Evolutionary conservation across 2,888 invertebrate genomes (phyloP), one percentile per base, ranked within the genome.

Genomic region (Hololepta plana): DNA sequence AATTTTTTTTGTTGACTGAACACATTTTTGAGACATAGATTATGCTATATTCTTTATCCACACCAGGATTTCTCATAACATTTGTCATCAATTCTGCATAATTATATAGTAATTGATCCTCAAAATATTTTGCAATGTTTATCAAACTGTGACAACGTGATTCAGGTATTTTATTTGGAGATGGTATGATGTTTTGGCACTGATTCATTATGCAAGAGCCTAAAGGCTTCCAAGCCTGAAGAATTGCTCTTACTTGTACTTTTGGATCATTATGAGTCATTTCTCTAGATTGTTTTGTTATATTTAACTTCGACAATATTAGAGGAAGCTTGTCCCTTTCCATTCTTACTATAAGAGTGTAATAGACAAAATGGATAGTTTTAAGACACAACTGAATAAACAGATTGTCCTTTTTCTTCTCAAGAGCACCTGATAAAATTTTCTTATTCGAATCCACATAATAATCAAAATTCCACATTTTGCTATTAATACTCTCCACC

Each of bases 311-410:
- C 23, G 74, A 68, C 11, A 77, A 68, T 41, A 87, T 74, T 12
- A 57, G 53, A 10, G 64, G 62, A 4, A 77, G 57, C 52, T 76
- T 77, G 12, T 73, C 71, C 41, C 71, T 75, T 38, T 84, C 80
- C 53, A 77, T 74, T 37, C 76, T 57, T 8, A 80, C 50, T 3
- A 70, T 64, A 29, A 93, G 64, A 1, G 75, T 76, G 31, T 90
- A 82, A 50, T 96, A 95, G 14, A 93, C 60, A 37, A 74, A 67
- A 79, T 90, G 87, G 23, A 96, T 63, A 43, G 87, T 91, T 42
- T 91, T 90, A 32, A 96, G 57, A 28, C 91, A 72, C 23, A 95
- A 65, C 50, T 88, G 85, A 2, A 87, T 85, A 56, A 95, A 96
- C 36, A 96, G 57, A 0, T 91, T 88, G 42, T 82, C 84, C 47